phyloP scores from a whole-genome alignment of 2,113 vertebrate species.

The Phainopepla nitens region DNA sequence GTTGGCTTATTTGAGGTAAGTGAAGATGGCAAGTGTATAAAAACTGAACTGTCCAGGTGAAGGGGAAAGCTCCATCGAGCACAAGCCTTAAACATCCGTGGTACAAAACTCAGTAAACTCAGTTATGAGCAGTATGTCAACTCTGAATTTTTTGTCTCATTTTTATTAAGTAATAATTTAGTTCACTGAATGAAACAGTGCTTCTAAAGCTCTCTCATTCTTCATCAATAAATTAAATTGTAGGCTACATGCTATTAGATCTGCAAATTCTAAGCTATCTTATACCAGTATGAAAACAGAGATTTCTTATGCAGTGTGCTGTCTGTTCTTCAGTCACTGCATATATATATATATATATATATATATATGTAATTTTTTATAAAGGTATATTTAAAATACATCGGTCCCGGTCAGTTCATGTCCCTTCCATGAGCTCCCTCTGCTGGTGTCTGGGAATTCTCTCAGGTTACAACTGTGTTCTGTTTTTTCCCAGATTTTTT shows the following conservation, averaged over 20 bases:
- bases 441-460: neutral
- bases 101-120: neutral
- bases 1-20: neutral
- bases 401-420: accelerated
- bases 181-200: neutral
- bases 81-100: neutral
- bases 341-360: too few relatives aligned
- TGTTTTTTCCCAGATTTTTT: neutral
- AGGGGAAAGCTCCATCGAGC: neutral
- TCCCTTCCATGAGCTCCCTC: neutral
- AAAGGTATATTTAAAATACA: too few relatives aligned
- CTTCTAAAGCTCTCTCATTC: neutral
- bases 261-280: neutral
- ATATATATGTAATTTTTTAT: too few relatives aligned
- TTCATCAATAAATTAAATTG: neutral
- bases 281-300: neutral
- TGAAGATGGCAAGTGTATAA: neutral
- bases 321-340: neutral
- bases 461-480: neutral
- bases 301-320: neutral
- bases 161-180: neutral
- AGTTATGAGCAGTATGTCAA: neutral
- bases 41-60: neutral
- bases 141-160: neutral
- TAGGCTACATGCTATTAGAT: neutral